phyloP scores from a whole-genome alignment of 2,888 invertebrate genomes.

The Ennomos fuscantarius region DNA sequence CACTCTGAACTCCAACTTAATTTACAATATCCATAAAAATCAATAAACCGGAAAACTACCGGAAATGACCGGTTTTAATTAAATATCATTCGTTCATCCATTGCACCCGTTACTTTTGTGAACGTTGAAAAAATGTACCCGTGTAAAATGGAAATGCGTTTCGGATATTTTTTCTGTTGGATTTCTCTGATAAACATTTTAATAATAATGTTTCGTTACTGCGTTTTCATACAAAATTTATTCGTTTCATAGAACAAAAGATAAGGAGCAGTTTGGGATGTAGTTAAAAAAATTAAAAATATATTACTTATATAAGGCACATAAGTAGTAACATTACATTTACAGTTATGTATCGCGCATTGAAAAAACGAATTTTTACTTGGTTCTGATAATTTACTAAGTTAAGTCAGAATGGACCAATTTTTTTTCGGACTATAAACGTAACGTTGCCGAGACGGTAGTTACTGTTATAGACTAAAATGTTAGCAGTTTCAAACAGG shows the following conservation, averaged over 20 bases:
- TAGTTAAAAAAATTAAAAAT: too few relatives aligned
- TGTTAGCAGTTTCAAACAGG: too few relatives aligned
- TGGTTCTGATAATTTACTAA: too few relatives aligned
- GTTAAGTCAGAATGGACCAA: too few relatives aligned
- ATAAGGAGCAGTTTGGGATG: too few relatives aligned
- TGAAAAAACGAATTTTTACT: too few relatives aligned
- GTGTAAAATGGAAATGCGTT: constrained; percentile 23
- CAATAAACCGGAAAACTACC: constrained; percentile 77
- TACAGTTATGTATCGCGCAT: too few relatives aligned
- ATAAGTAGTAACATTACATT: too few relatives aligned
- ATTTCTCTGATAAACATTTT: constrained; percentile 4
- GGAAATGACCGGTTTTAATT: constrained; percentile 75
- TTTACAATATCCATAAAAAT: constrained; percentile 74
- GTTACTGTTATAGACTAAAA: too few relatives aligned
- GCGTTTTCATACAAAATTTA: constrained; percentile 8
- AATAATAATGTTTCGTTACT: constrained; percentile 5
- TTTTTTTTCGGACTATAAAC: too few relatives aligned
- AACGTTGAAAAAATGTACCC: constrained; percentile 20
- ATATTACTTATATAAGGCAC: too few relatives aligned
- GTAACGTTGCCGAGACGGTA: too few relatives aligned
- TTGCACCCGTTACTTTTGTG: constrained; percentile 25
- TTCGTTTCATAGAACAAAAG: constrained; percentile 14
- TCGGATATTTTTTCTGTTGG: constrained; percentile 14
- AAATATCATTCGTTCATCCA: constrained; percentile 55
- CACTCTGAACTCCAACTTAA: constrained; percentile 66